phyloP scores from a whole-genome alignment of 2,888 invertebrate species.

The Diachrysia chrysitis region DNA sequence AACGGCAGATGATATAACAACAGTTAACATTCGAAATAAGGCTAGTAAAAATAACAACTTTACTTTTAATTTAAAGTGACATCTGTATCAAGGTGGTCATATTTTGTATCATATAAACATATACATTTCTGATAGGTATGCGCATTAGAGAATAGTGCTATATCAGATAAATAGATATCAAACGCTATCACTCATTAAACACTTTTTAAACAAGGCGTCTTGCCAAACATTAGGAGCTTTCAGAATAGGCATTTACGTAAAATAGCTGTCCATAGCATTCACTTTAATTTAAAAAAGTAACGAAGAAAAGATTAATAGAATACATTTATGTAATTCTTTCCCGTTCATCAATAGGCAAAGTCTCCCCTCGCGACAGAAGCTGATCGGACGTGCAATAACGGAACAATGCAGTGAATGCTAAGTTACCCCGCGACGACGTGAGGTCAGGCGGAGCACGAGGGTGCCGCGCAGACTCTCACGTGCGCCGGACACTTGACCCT shows the following conservation, averaged over 20 bases:
- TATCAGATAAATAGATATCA: too few relatives aligned
- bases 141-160: too few relatives aligned
- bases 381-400: constrained; percentile 73
- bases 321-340: constrained; percentile 14
- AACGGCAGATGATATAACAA: neutral
- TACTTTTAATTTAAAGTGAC: too few relatives aligned
- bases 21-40: neutral
- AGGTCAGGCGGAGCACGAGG: constrained; percentile 58
- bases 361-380: constrained; percentile 58
- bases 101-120: too few relatives aligned
- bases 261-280: neutral
- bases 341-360: constrained; percentile 41
- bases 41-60: neutral
- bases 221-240: too few relatives aligned
- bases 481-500: constrained; percentile 37
- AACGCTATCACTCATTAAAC: too few relatives aligned
- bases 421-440: constrained; percentile 64
- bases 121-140: too few relatives aligned
- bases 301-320: constrained; percentile 11
- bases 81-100: too few relatives aligned
- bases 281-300: neutral
- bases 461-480: constrained; percentile 36
- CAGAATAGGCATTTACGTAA: too few relatives aligned
- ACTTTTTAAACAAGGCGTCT: too few relatives aligned
- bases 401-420: constrained; percentile 75